Conservation (phyloP, 2,113 vertebrate species). For the Brachyistius frenatus region DNA sequence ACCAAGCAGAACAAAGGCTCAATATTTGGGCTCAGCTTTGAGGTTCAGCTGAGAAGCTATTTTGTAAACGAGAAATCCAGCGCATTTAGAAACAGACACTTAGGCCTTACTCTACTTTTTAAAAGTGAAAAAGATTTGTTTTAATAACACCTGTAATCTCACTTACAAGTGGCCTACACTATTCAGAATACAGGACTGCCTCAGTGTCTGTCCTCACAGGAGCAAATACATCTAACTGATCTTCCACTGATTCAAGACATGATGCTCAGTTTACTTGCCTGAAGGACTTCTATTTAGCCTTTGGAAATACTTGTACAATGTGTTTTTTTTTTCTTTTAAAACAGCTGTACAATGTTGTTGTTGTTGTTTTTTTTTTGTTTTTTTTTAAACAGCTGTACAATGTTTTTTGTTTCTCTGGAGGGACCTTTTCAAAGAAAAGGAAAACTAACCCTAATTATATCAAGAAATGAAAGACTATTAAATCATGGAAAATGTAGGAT, state of each 20-base stretch:
- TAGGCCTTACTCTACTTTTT: background rate
- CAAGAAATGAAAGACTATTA: background rate
- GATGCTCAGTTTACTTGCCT: background rate
- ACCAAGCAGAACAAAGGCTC: constrained; percentile 27
- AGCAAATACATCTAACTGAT: background rate
- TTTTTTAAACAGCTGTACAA: too few relatives aligned
- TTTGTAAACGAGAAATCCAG: constrained; percentile 1
- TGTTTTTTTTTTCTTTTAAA: too few relatives aligned
- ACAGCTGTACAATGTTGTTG: too few relatives aligned
- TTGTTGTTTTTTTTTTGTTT: too few relatives aligned
- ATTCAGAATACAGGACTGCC: background rate
- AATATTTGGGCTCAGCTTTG: constrained; percentile 29
- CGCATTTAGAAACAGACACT: background rate
- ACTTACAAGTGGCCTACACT: background rate
- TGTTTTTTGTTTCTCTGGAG: background rate
- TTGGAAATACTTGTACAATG: background rate
- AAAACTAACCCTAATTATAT: background rate
- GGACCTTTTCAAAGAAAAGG: background rate
- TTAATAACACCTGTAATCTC: background rate
- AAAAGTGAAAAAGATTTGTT: background rate
- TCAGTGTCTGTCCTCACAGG: background rate
- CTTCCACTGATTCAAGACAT: background rate
- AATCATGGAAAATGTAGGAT: background rate
- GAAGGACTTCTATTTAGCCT: background rate
- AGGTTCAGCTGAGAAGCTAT: constrained; percentile 3